Evolutionary conservation across 2,888 invertebrate species (phyloP).

Genomic region (Mythimna impura): DNA sequence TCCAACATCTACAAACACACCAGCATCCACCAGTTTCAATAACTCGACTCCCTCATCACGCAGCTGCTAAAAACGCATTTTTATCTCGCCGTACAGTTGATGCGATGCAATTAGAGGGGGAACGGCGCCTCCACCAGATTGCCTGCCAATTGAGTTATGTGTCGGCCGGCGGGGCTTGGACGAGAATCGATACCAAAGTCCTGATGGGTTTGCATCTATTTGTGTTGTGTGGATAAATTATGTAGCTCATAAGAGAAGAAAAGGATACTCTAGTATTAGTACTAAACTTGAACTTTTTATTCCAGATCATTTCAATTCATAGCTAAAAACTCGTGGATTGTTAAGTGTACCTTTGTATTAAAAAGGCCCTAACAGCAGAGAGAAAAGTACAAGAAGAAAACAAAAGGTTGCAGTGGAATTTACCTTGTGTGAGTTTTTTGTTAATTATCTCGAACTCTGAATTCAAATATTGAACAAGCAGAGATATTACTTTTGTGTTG

Average conservation of each 20-base stretch:
- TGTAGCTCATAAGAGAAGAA: too few relatives aligned
- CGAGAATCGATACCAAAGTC: slow-evolving; percentile 52
- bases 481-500: too few relatives aligned
- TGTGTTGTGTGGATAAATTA: slow-evolving; percentile 31
- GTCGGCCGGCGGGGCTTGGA: slow-evolving; percentile 51
- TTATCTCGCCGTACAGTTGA: slow-evolving; percentile 54
- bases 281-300: neutral
- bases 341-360: too few relatives aligned
- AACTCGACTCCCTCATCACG: slow-evolving; percentile 14
- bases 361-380: too few relatives aligned
- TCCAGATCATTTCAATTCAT: too few relatives aligned
- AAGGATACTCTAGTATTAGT: too few relatives aligned
- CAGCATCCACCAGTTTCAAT: slow-evolving; percentile 24
- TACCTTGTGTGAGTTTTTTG: too few relatives aligned
- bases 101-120: slow-evolving; percentile 67
- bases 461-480: too few relatives aligned
- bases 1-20: neutral
- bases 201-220: slow-evolving; percentile 43
- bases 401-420: too few relatives aligned
- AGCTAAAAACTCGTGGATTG: too few relatives aligned
- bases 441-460: too few relatives aligned
- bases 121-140: slow-evolving; percentile 83
- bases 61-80: slow-evolving; percentile 48
- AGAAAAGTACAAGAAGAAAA: too few relatives aligned
- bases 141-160: slow-evolving; percentile 85